Percentiles rank a stretch among this genome's conserved stretches.
These are phyloP conservation scores for Rosalia funebris DNA, from an alignment of 2,888 invertebrate genomes.

Conservation along the genomic window DNA sequence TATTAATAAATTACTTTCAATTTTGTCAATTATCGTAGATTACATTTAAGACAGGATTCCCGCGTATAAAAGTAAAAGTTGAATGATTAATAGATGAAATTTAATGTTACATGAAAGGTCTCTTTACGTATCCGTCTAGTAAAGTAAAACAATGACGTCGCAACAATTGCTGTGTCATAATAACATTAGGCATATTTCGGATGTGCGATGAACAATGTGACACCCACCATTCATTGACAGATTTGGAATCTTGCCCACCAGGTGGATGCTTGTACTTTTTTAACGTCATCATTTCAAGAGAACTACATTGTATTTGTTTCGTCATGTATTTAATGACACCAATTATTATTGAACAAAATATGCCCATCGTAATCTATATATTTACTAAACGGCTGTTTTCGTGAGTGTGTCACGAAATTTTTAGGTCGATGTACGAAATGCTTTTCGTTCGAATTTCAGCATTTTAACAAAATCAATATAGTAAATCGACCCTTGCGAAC, in stretches of 20 bases:
- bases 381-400: too few relatives aligned
- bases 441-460: too few relatives aligned
- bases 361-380: too few relatives aligned
- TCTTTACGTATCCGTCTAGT: background rate
- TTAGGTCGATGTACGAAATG: too few relatives aligned
- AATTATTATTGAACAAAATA: too few relatives aligned
- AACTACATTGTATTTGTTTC: too few relatives aligned
- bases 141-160: background rate
- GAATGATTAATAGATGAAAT: conserved; percentile 13
- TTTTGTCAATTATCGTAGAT: conserved; percentile 32
- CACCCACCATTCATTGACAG: background rate
- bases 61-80: conserved; percentile 28
- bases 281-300: too few relatives aligned
- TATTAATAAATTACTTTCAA: conserved; percentile 33
- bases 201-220: background rate
- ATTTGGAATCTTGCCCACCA: background rate
- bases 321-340: too few relatives aligned
- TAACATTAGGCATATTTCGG: background rate
- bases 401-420: too few relatives aligned
- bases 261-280: too few relatives aligned
- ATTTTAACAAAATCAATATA: too few relatives aligned
- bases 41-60: conserved; percentile 16
- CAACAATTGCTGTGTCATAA: background rate
- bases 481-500: too few relatives aligned
- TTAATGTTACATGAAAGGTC: background rate